Base-by-base conservation (phyloP, 1,140 invertebrate species). In the Polypedilum vanderplanki region DNA sequence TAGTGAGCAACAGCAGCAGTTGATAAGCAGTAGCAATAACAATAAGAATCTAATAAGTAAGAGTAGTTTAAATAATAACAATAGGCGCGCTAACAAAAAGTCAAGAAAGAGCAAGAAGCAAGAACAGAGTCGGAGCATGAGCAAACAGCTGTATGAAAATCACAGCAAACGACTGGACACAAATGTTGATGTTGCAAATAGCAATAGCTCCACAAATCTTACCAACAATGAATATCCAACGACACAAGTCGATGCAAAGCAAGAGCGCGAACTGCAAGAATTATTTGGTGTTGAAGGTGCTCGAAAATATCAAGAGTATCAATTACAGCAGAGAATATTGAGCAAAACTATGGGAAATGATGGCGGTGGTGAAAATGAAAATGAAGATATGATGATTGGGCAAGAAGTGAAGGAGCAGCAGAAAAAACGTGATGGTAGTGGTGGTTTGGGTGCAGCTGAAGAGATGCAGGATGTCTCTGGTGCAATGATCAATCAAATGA, bases 401-500 rank as follows among this genome's bases (percentile, higher is more conserved):
- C 46, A 57, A 12, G 46, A 57, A 57, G 10, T 70, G 18, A 70
- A 70, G 10, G 65, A 70, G 17, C 15, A n/a, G 20, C 65, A 70
- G 18, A 70, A 10, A 5, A 70, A 70, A 22, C 65, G 65, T 22
- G 20, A 22, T 12, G 65, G 65, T 7, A 17, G n/a, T 15, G n/a
- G 3, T 70, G 20, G 20, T 18, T 20, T 22, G 12, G 46, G 46
- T 5, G 17, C 65, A 10, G 65, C 17, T 22, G 65, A 70, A 20
- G 65, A 70, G 65, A 70, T 70, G 65, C 65, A 70, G 18, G 65
- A 70, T 70, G 78, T 75, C 75, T 79, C 77, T 8, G 77, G 77
- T 17, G 84, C 81, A 75, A 81, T 87, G 75, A 85, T 86, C 41
- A 86, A 83, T 76, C 87, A 89, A 78, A 80, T 90, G 75, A 88